Base-by-base conservation (phyloP, 1,140 invertebrate genomes). In the Colletes gigas region DNA sequence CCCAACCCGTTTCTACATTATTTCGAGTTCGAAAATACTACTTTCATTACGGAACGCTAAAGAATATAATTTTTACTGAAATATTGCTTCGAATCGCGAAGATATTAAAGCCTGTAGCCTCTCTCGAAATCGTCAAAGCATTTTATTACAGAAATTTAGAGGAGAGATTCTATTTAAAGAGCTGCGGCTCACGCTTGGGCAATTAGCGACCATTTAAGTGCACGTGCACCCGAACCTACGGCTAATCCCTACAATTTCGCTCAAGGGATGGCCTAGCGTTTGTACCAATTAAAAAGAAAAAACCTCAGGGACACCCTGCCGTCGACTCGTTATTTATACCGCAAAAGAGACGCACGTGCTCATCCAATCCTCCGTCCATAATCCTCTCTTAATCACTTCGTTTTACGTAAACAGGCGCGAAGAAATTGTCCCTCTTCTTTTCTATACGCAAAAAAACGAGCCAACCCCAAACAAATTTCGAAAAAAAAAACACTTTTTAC, bases 171-270 rank as follows among this genome's bases (percentile, higher is more conserved):
- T 21, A 30, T 14, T 68, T 60, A n/a, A 47, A 50, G 39, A n/a
- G 50, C 41, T 9, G 39, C 10, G 57, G 21, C 55, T 70, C 72
- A 70, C 69, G 63, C 30, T 73, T 73, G 69, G 86, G 88, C 90
- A 93, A 93, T 93, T 93, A 93, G 88, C 85, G 83, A 83, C 70
- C 89, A 83, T 91, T 93, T 91, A 92, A 89, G 82, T 84, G 89
- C 92, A 92, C 92, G 91, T 93, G 91, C 89, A 70, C 87, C 82
- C 86, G 80, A 88, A 86, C 88, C 83, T 87, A 79, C 83, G 86
- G 86, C 84, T 92, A 92, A 92, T 92, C 90, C 89, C 77, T 78
- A 85, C 86, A 87, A 89, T 85, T 90, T 89, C 69, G 57, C 71
- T 52, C 74, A 82, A 82, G 88, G 85, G 87, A 79, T 83, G 82